These are phyloP conservation scores for Atta colombica DNA, from an alignment of 1,140 invertebrate species.

Conservation along the genomic window DNA sequence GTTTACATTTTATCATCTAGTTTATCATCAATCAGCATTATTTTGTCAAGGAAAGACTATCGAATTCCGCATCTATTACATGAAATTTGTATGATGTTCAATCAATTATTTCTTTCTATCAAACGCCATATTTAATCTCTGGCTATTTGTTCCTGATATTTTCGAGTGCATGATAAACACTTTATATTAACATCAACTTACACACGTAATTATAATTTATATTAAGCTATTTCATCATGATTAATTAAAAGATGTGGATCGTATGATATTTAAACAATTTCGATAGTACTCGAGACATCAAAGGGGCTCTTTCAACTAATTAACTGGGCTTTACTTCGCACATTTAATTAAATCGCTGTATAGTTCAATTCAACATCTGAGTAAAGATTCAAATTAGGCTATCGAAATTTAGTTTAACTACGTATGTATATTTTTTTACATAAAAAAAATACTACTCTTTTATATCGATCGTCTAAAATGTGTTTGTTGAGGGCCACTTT, in stretches of 20 bases:
- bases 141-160: conserved; percentile 8
- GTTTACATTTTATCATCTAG: conserved; percentile 23
- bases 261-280: conserved; percentile 48
- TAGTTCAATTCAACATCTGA: conserved; percentile 50
- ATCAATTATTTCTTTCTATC: conserved; percentile 46
- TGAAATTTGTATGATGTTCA: conserved; percentile 23
- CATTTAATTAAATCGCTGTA: conserved; percentile 54
- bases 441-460: not conserved
- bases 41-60: conserved; percentile 16
- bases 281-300: conserved; percentile 55
- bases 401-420: not conserved
- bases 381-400: conserved; percentile 30
- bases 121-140: not conserved
- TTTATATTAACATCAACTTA: conserved; percentile 40
- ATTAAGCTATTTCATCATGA: conserved; percentile 34
- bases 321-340: conserved; percentile 47
- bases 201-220: conserved; percentile 46
- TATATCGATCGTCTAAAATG: not conserved
- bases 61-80: not conserved
- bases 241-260: conserved; percentile 53
- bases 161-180: conserved; percentile 17
- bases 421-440: not conserved
- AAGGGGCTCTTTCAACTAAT: conserved; percentile 53
- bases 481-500: not conserved
- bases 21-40: not conserved